A percentile compares a stretch with the other conserved stretches of the same genome.
Evolutionary conservation across 2,888 invertebrate species (phyloP).

Genomic region (Zygaena filipendulae): DNA sequence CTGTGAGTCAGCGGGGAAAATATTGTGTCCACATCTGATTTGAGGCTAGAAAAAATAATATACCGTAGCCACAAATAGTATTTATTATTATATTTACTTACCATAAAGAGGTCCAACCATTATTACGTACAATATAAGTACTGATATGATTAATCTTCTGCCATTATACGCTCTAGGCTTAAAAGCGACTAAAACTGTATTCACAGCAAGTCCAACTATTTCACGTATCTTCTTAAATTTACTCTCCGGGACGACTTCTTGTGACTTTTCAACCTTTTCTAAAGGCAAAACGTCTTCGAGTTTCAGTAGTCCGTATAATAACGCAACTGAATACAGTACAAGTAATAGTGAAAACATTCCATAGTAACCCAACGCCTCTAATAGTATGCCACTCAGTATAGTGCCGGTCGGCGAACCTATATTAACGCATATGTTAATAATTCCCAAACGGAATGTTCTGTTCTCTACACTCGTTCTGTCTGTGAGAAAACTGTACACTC

Average conservation of each 20-base stretch:
- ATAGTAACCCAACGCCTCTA: conserved; percentile 50
- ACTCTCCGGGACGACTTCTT: conserved; percentile 19
- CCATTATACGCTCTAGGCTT: conserved; percentile 36
- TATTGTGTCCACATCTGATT: too few relatives aligned
- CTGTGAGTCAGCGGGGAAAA: too few relatives aligned
- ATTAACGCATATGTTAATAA: conserved; percentile 66
- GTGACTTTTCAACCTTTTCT: conserved; percentile 14
- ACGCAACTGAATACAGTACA: conserved; percentile 34
- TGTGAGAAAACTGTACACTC: conserved; percentile 71
- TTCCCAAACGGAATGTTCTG: conserved; percentile 72
- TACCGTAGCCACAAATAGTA: too few relatives aligned
- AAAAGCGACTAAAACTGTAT: conserved; percentile 48
- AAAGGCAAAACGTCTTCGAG: conserved; percentile 40
- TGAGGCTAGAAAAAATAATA: too few relatives aligned
- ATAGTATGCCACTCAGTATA: conserved; percentile 60
- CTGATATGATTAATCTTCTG: conserved; percentile 42
- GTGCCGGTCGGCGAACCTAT: conserved; percentile 63
- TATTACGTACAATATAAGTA: conserved; percentile 46
- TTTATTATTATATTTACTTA: too few relatives aligned
- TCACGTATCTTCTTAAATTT: conserved; percentile 27
- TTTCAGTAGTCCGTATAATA: conserved; percentile 43
- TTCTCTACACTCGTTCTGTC: conserved; percentile 68
- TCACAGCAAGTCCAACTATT: conserved; percentile 40
- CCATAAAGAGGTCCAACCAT: conserved; percentile 63
- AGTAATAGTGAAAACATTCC: conserved; percentile 52